A percentile compares a stretch with the other conserved stretches of the same genome.
Evolutionary conservation across 2,888 invertebrate genomes (phyloP).

Genomic region (Hydrotaea cyrtoneurina): DNA sequence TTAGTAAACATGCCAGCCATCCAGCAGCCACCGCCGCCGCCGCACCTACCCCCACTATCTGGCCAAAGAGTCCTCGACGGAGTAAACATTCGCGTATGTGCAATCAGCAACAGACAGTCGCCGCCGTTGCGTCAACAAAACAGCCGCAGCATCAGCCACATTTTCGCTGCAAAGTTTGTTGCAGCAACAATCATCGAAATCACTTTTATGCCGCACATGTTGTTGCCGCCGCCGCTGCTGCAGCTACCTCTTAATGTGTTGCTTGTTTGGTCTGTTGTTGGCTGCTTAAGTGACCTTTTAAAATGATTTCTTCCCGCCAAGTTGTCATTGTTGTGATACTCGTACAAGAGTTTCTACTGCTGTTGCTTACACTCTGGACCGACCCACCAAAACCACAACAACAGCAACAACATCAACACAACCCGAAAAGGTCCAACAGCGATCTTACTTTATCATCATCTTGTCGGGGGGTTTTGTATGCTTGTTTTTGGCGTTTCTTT

Average conservation of each 20-base stretch:
- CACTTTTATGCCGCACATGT: conserved; percentile 69
- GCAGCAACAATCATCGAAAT: conserved; percentile 65
- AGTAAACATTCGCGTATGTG: conserved; percentile 69
- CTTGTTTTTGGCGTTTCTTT: conserved; percentile 40
- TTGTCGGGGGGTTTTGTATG: conserved; percentile 38
- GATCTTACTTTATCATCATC: conserved; percentile 62
- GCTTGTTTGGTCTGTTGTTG: background rate
- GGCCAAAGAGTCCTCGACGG: background rate
- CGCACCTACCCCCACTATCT: background rate
- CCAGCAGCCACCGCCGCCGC: background rate
- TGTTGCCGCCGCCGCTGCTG: conserved; percentile 73
- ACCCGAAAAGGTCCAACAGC: conserved; percentile 44
- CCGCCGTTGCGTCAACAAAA: too few relatives aligned
- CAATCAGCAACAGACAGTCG: conserved; percentile 72
- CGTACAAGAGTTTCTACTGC: conserved; percentile 14
- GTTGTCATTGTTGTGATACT: conserved; percentile 38
- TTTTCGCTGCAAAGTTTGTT: conserved; percentile 59
- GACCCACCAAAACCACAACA: conserved; percentile 43
- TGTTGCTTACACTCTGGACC: conserved; percentile 26
- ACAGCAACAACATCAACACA: background rate
- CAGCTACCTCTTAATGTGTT: conserved; percentile 69
- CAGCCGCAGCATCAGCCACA: conserved; percentile 45
- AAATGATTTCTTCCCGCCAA: conserved; percentile 33
- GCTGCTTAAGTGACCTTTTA: conserved; percentile 61
- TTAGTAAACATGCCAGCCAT: conserved; percentile 67